Evolutionary conservation across 2,797 vertebrate genomes (phyloP).

Genomic region (Clarias pachynema): DNA sequence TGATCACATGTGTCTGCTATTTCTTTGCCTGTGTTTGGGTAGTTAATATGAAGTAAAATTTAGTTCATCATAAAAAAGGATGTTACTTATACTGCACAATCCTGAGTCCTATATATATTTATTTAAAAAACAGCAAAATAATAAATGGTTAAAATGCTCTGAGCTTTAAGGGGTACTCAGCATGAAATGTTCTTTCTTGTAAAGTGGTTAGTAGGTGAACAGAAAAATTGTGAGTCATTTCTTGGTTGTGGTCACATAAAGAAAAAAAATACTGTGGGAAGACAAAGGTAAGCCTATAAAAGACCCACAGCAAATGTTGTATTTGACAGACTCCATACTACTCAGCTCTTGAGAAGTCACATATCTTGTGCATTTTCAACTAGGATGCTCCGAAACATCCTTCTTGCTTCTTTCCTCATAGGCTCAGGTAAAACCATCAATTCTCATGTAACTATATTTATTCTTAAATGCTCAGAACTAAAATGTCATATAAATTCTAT

Average conservation of each 20-base stretch:
- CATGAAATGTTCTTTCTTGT: neutral
- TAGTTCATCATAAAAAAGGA: too few relatives aligned
- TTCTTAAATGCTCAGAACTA: neutral
- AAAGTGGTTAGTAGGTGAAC: neutral
- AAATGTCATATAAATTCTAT: neutral
- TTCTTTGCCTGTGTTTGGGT: too few relatives aligned
- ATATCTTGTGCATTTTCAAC: neutral
- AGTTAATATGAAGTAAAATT: too few relatives aligned
- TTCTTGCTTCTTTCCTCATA: conserved; percentile 34
- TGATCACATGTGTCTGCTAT: too few relatives aligned
- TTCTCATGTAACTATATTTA: neutral
- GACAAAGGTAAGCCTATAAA: conserved; percentile 5
- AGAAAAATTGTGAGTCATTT: neutral
- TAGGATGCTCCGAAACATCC: conserved; percentile 40
- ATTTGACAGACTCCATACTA: neutral
- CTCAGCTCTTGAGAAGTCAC: neutral
- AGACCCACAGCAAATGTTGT: neutral
- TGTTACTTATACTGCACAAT: too few relatives aligned
- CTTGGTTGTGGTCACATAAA: conserved; percentile 27
- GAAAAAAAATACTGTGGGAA: neutral
- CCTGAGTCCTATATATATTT: too few relatives aligned
- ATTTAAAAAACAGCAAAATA: neutral
- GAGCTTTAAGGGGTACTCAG: neutral
- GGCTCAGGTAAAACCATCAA: conserved; percentile 36
- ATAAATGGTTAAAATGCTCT: neutral